A percentile compares a stretch with the other conserved stretches of the same genome.
These are phyloP conservation scores for Diplosoma virens DNA, from an alignment of 23 tunicate genomes.

Conservation along the genomic window DNA sequence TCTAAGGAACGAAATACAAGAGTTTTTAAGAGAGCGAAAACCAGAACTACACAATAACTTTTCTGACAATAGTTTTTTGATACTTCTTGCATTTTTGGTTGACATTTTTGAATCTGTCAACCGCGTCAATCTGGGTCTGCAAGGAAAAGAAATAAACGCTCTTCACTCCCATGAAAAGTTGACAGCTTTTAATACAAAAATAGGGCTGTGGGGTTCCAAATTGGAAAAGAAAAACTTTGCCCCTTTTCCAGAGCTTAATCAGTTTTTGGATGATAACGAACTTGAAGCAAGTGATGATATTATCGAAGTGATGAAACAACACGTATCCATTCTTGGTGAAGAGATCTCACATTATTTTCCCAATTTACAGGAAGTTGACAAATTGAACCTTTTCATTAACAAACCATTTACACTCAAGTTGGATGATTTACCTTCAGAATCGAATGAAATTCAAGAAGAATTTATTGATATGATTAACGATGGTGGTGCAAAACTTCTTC, in stretches of 20 bases:
- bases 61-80: slow-evolving; percentile 1
- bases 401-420: slow-evolving; percentile 49
- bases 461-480: slow-evolving; percentile 39
- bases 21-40: too few relatives aligned
- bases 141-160: neutral
- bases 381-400: slow-evolving; percentile 45
- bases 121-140: slow-evolving; percentile 1
- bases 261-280: too few relatives aligned
- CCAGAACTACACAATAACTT: neutral
- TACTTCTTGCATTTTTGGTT: neutral
- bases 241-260: neutral
- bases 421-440: slow-evolving; percentile 53
- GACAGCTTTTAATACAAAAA: neutral
- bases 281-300: too few relatives aligned
- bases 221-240: neutral
- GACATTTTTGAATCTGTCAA: slow-evolving; percentile 1
- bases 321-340: too few relatives aligned
- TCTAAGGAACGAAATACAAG: too few relatives aligned
- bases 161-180: slow-evolving; percentile 3
- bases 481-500: slow-evolving; percentile 39
- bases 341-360: too few relatives aligned
- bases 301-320: too few relatives aligned
- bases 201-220: slow-evolving; percentile 1
- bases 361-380: slow-evolving; percentile 33
- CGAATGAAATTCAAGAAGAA: slow-evolving; percentile 43